Conservation (phyloP, 2,113 vertebrate species). For the Pyrgilauda ruficollis region DNA sequence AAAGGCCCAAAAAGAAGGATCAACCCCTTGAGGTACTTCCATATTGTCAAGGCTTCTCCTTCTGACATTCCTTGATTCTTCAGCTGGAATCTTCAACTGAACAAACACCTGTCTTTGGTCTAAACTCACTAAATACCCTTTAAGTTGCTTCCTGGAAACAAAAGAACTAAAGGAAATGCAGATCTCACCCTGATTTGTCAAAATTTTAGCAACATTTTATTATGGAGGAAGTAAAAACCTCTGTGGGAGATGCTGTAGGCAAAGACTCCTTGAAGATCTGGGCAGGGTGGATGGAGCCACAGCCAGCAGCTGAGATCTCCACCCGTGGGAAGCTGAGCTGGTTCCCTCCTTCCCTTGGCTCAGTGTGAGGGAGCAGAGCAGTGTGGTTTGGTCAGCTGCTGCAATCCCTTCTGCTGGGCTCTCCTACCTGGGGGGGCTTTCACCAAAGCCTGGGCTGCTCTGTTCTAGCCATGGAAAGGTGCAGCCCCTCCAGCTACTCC, state of each 20-base stretch:
- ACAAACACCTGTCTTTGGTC: neutral
- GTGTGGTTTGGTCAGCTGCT: neutral
- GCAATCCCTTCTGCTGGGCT: neutral
- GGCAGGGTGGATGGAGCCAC: neutral
- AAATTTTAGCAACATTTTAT: neutral
- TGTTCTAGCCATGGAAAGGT: neutral
- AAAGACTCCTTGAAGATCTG: neutral
- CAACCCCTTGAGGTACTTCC: conserved; percentile 76
- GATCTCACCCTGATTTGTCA: neutral
- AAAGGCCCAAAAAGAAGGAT: conserved; percentile 67
- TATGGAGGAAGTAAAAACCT: neutral
- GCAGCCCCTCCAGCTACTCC: neutral
- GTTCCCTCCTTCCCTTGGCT: neutral
- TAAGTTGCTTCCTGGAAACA: neutral
- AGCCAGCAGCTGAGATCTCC: neutral
- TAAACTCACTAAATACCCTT: neutral
- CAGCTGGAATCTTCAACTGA: neutral
- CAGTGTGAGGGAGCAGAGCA: neutral
- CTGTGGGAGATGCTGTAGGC: neutral
- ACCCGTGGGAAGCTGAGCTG: neutral
- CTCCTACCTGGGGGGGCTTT: neutral
- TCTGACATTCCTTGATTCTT: neutral
- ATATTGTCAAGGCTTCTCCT: neutral
- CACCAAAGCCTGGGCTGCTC: neutral
- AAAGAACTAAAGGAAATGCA: neutral